Percentiles rank a stretch among this genome's conserved stretches.
Evolutionary conservation across 2,888 invertebrate species (phyloP).

Genomic region (Urechis unicinctus): DNA sequence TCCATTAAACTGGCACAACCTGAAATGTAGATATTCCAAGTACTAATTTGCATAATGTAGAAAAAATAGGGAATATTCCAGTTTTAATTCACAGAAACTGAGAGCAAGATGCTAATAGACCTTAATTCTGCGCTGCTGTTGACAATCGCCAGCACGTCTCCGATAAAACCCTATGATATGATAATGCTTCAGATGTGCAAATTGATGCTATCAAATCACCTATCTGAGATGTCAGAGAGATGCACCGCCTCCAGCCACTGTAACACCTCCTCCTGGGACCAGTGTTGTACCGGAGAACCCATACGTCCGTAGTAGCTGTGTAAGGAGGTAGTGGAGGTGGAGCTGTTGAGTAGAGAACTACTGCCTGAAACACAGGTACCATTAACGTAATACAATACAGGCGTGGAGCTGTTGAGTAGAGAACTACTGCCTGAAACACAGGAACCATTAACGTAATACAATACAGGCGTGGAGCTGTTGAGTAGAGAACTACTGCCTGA

Average conservation of each 20-base stretch:
- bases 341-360: neutral
- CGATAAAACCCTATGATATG: too few relatives aligned
- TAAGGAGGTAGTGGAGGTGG: conserved; percentile 12
- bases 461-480: conserved; percentile 1
- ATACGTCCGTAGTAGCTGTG: too few relatives aligned
- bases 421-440: conserved; percentile 1
- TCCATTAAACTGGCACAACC: conserved; percentile 31
- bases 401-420: neutral
- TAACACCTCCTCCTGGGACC: conserved; percentile 9
- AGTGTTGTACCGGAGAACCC: too few relatives aligned
- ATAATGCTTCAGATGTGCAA: too few relatives aligned
- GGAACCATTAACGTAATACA: too few relatives aligned
- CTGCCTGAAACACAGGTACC: too few relatives aligned
- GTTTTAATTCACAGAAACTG: too few relatives aligned
- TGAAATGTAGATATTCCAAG: conserved; percentile 15
- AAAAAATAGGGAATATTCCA: too few relatives aligned
- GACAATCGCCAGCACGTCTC: too few relatives aligned
- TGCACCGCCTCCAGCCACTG: conserved; percentile 9
- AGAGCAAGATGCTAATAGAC: too few relatives aligned
- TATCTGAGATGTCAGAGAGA: conserved; percentile 5
- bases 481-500: neutral
- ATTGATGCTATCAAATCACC: conserved; percentile 9
- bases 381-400: too few relatives aligned
- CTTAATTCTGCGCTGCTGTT: too few relatives aligned
- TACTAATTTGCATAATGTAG: neutral